These are phyloP conservation scores for Cinclus cinclus DNA, from an alignment of 2,113 vertebrate genomes.

Conservation along the genomic window DNA sequence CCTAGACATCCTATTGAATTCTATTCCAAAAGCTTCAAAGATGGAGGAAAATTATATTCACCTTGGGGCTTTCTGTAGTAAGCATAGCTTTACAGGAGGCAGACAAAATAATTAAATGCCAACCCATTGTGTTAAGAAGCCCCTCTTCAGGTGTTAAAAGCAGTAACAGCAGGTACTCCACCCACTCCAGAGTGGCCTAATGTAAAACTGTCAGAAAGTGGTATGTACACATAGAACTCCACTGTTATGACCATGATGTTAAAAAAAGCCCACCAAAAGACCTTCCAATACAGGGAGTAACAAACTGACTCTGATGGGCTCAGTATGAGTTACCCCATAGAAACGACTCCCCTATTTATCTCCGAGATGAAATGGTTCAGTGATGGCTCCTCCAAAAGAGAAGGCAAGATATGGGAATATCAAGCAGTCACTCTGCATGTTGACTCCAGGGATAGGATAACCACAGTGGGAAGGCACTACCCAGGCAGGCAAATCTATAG, in stretches of 20 bases:
- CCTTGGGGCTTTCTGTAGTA: neutral
- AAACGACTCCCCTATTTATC: neutral
- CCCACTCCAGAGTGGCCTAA: no score
- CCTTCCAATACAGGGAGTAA: neutral
- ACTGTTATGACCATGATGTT: neutral
- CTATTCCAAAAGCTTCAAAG: neutral
- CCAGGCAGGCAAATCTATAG: neutral
- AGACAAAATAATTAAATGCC: neutral
- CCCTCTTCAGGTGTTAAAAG: neutral
- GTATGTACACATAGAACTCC: neutral
- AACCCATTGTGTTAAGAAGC: neutral
- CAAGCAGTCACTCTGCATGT: neutral
- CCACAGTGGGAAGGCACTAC: neutral
- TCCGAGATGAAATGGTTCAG: neutral
- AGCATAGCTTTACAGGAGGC: neutral
- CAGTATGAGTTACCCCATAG: neutral
- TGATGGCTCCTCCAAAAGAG: neutral
- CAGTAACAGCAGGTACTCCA: neutral
- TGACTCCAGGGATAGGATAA: neutral
- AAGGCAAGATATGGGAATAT: neutral
- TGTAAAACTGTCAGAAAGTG: neutral
- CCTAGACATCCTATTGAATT: neutral
- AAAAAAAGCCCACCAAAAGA: neutral
- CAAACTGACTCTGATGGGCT: neutral
- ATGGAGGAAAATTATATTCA: neutral